Evolutionary conservation across 2,888 invertebrate species (phyloP).

Genomic region (Syrista parreyssii): DNA sequence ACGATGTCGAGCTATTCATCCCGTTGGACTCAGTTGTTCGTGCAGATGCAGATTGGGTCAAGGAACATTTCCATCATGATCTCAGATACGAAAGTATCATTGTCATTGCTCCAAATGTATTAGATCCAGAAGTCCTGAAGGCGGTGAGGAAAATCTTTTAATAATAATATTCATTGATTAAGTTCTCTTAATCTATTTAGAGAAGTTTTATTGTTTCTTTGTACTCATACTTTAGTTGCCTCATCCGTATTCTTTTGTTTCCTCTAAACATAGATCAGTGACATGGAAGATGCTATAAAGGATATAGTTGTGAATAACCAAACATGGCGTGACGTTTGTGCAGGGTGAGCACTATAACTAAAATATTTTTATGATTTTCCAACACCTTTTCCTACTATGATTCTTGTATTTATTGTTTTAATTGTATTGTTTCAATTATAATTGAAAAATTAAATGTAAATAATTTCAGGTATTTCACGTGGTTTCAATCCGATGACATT

Average conservation of each 20-base stretch:
- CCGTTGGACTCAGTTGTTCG: constrained; percentile 56
- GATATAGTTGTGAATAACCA: constrained; percentile 49
- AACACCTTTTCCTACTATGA: background rate
- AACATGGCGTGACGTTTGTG: constrained; percentile 61
- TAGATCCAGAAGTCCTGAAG: constrained; percentile 57
- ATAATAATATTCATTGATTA: constrained; percentile 32
- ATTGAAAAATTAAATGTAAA: background rate
- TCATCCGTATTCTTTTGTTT: background rate
- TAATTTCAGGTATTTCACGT: constrained; percentile 51
- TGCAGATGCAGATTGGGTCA: constrained; percentile 57
- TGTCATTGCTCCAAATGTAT: constrained; percentile 60
- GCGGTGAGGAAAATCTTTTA: constrained; percentile 50
- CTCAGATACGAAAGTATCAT: constrained; percentile 62
- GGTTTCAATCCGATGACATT: constrained; percentile 47
- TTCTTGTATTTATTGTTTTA: background rate
- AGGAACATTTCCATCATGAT: constrained; percentile 59
- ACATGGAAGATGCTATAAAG: constrained; percentile 51
- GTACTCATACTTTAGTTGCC: background rate
- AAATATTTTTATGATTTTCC: constrained; percentile 2
- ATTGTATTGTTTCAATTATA: too few relatives aligned
- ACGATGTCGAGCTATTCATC: constrained; percentile 59
- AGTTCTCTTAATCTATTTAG: constrained; percentile 14
- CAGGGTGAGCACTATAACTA: constrained; percentile 48
- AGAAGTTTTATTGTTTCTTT: background rate
- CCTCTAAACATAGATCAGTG: constrained; percentile 46